Conservation (phyloP, 2,888 invertebrate species). For the Pyrochroa serraticornis region DNA sequence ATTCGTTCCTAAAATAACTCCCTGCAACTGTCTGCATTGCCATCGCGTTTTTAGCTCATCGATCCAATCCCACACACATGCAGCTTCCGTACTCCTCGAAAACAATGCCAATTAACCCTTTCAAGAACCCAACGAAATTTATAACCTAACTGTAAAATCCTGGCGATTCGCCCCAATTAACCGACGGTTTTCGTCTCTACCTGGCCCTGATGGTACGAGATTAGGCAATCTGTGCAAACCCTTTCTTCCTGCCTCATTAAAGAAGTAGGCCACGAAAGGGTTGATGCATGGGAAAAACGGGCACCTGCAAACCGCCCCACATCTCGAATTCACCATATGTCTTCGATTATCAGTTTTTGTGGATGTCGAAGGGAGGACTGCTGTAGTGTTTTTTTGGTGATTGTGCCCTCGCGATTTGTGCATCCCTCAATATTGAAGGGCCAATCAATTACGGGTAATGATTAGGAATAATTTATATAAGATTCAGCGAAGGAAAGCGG, state of each 20-base stretch:
- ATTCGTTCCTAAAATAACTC: no score
- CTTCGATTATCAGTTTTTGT: constrained; percentile 32
- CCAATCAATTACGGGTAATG: constrained; percentile 27
- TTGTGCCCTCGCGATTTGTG: constrained; percentile 17
- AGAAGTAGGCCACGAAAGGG: constrained; percentile 52
- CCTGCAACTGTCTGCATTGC: no score
- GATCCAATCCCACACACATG: no score
- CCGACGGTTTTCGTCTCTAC: constrained; percentile 3
- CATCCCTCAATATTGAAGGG: constrained; percentile 32
- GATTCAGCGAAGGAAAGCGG: constrained; percentile 27
- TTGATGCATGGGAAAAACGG: constrained; percentile 49
- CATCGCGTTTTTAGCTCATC: no score
- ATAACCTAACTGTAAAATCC: constrained; percentile 22
- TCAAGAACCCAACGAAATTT: constrained; percentile 12
- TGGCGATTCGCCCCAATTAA: constrained; percentile 4
- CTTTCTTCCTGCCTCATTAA: constrained; percentile 50
- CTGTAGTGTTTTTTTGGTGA: constrained; percentile 9
- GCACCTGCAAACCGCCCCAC: constrained; percentile 50
- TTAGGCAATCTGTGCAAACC: constrained; percentile 52
- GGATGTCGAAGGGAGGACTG: not conserved
- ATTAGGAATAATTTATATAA: constrained; percentile 15
- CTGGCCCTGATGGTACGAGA: constrained; percentile 28
- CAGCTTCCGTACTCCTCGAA: constrained; percentile 4
- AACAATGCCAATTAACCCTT: constrained; percentile 20
- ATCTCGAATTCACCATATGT: constrained; percentile 49